Base-by-base conservation (phyloP, 1,140 invertebrate species). In the Trichonephila inaurata region DNA sequence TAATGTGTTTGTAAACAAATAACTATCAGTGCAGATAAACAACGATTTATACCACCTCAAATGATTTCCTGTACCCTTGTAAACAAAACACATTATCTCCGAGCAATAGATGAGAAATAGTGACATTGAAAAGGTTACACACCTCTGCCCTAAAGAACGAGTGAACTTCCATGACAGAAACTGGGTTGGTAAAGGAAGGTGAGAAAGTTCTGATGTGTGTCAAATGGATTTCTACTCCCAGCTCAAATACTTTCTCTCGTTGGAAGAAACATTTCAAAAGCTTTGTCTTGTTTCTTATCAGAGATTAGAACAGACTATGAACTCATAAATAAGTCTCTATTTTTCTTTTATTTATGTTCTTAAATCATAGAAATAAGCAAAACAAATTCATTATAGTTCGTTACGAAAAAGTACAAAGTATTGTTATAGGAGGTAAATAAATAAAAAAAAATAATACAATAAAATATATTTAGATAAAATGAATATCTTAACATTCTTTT, bases 101-200 rank as follows among this genome's bases (percentile, higher is more conserved):
- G 1, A 40, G 28, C 72, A 77, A 12, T 40, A 24, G 72, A 77
- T 77, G 16, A 77, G 72, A 6, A 33, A 18, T 77, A 18, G 24
- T 77, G 72, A 28, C 72, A 77, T 77, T 77, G 72, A 77, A 77
- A 28, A 77, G 28, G 72, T 77, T 77, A 77, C 28, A 19, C 72
- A 40, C 72, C 72, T 28, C 28, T 40, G 28, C 24, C 69, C 62
- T 64, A 64, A 64, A 64, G 62, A 64, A 64, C 28, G 28, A 77
- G 33, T 77, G 72, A 77, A 77, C 72, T 77, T 28, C 72, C 24
- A 33, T 19, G 28, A 40, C 16, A 77, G 72, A 77, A 77, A 77
- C 28, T 77, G 72, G 28, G 72, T 77, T 77, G 33, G 6, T 40
- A 77, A 51, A 33, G 14, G 28, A 77, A 77, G 28, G 72, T 77